A percentile compares a stretch with the other conserved stretches of the same genome.
These are phyloP conservation scores for Peromyscus maniculatus DNA, from an alignment of 2,113 vertebrate genomes.

Conservation along the genomic window DNA sequence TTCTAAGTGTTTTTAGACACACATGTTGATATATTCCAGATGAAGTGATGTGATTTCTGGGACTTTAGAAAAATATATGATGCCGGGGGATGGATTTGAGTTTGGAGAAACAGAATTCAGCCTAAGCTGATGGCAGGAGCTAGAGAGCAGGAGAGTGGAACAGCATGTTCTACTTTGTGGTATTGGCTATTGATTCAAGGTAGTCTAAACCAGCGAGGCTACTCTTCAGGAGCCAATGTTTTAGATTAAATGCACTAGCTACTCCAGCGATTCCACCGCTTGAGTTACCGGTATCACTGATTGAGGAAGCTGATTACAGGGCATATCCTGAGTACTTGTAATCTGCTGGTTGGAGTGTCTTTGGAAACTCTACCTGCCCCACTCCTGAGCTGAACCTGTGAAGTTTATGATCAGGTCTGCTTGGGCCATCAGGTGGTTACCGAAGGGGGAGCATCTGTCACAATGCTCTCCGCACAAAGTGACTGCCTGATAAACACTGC, in stretches of 20 bases:
- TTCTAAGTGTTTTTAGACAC: constrained; percentile 13
- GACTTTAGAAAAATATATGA: not conserved
- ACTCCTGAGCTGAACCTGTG: too few species aligned
- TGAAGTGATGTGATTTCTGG: not conserved
- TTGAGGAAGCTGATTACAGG: not conserved
- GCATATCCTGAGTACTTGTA: not conserved
- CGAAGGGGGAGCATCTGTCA: not conserved
- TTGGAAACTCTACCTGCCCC: not conserved
- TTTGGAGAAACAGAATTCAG: not conserved
- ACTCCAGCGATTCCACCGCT: not conserved
- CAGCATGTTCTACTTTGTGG: not conserved
- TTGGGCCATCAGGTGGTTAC: not conserved
- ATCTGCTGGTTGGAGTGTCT: not conserved
- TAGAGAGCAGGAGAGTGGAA: too few species aligned
- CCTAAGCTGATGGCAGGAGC: not conserved
- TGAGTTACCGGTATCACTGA: not conserved
- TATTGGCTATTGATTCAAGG: constrained; percentile 21
- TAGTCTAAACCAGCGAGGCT: not conserved
- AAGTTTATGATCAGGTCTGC: not conserved
- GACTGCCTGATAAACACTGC: not conserved
- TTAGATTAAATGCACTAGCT: not conserved
- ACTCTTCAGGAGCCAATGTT: not conserved
- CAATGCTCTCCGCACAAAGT: not conserved
- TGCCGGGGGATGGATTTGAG: not conserved
- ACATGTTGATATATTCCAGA: not conserved